These are phyloP conservation scores for Neodiprion virginianus DNA, from an alignment of 1,140 invertebrate species.

Conservation along the genomic window DNA sequence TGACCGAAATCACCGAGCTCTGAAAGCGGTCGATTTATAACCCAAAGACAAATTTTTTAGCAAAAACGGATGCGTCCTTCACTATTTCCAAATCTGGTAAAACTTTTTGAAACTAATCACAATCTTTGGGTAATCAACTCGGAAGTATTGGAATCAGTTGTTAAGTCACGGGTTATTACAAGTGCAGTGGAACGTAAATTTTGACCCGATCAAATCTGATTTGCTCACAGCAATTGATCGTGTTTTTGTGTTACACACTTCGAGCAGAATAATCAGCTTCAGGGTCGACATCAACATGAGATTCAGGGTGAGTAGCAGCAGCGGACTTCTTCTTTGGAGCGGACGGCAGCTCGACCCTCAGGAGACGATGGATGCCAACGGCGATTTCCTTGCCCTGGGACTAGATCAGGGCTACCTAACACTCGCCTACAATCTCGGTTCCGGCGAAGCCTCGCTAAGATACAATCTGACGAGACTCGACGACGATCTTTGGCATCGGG, in stretches of 20 bases:
- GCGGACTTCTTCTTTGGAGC: slow-evolving; percentile 89
- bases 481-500: slow-evolving; percentile 91
- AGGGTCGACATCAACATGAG: slow-evolving; percentile 83
- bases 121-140: slow-evolving; percentile 27
- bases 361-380: slow-evolving; percentile 65
- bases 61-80: neutral
- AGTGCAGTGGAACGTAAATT: neutral
- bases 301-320: slow-evolving; percentile 70
- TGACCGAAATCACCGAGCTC: too few relatives aligned
- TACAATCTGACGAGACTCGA: slow-evolving; percentile 89
- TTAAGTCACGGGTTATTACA: slow-evolving; percentile 8
- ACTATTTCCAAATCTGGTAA: slow-evolving; percentile 8
- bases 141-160: slow-evolving; percentile 14
- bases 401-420: slow-evolving; percentile 77
- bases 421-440: slow-evolving; percentile 77
- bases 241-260: too few relatives aligned
- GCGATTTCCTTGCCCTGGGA: slow-evolving; percentile 85
- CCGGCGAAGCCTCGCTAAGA: slow-evolving; percentile 79
- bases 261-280: slow-evolving; percentile 75
- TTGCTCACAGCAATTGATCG: too few relatives aligned
- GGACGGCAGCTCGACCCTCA: slow-evolving; percentile 71
- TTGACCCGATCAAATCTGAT: neutral
- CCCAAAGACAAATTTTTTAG: neutral
- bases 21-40: too few relatives aligned
- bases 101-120: slow-evolving; percentile 9